Evolutionary conservation across 2,888 invertebrate species (phyloP).

Genomic region (Melitaea athalia): DNA sequence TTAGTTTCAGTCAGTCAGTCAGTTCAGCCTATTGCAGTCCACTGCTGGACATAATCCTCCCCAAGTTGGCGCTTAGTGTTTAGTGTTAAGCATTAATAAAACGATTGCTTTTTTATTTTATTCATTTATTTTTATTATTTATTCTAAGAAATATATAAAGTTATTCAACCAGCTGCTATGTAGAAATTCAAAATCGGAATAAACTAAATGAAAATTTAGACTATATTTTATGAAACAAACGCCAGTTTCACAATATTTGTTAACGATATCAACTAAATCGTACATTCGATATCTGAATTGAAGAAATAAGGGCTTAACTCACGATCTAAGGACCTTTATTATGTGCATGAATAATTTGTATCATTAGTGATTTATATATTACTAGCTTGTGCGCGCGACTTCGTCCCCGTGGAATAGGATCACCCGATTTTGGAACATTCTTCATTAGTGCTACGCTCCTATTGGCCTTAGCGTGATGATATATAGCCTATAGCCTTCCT

Average conservation of each 20-base stretch:
- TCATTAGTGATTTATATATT: constrained; percentile 74
- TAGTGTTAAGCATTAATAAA: neutral
- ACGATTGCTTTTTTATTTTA: neutral
- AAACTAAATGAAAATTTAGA: constrained; percentile 13
- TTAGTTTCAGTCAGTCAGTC: too few species aligned
- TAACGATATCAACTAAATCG: constrained; percentile 25
- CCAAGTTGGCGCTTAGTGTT: too few species aligned
- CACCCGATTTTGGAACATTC: too few species aligned
- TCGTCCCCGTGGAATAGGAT: constrained; percentile 60
- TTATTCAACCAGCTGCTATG: neutral
- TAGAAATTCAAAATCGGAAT: constrained; percentile 9
- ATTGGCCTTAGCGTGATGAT: too few species aligned
- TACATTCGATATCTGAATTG: constrained; percentile 53
- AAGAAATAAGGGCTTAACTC: constrained; percentile 66
- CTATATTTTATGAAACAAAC: constrained; percentile 18
- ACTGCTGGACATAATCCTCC: too few species aligned
- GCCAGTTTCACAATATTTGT: constrained; percentile 27
- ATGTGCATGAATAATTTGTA: constrained; percentile 81
- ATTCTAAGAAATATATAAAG: neutral
- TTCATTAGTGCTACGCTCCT: too few species aligned
- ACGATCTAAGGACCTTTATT: constrained; percentile 71
- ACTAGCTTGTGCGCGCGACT: too few species aligned
- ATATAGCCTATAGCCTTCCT: too few species aligned
- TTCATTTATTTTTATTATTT: neutral
- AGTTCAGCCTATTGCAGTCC: too few species aligned